Conservation (phyloP, 1,140 invertebrate species). For the Platyura marginata region DNA sequence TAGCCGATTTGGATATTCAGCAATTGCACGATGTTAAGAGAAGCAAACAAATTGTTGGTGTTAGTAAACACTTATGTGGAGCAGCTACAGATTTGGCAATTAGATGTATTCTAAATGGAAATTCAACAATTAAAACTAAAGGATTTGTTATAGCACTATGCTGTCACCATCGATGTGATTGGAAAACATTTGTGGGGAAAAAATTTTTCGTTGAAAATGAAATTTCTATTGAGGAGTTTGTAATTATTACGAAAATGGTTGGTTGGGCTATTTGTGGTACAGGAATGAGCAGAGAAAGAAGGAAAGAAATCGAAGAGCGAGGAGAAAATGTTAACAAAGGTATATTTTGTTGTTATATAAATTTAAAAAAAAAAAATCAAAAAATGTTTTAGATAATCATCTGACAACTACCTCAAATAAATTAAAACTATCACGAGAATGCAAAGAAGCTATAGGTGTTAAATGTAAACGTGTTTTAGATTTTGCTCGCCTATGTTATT, state of each 20-base stretch:
- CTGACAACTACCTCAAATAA: too few species aligned
- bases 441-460: slow-evolving; percentile 43
- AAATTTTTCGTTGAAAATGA: slow-evolving; percentile 31
- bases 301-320: slow-evolving; percentile 15
- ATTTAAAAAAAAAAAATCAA: too few species aligned
- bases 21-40: slow-evolving; percentile 30
- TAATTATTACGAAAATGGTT: slow-evolving; percentile 54
- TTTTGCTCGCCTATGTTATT: slow-evolving; percentile 45
- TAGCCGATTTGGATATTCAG: slow-evolving; percentile 48
- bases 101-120: slow-evolving; percentile 36
- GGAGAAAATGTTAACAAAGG: slow-evolving; percentile 14
- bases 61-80: slow-evolving; percentile 78
- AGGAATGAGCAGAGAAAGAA: slow-evolving; percentile 28
- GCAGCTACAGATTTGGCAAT: slow-evolving; percentile 59
- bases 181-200: slow-evolving; percentile 47
- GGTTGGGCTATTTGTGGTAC: slow-evolving; percentile 71
- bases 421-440: slow-evolving; percentile 15
- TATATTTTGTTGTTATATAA: slow-evolving; percentile 9
- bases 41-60: slow-evolving; percentile 35
- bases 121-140: slow-evolving; percentile 19
- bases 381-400: too few species aligned
- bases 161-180: slow-evolving; percentile 71
- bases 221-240: slow-evolving; percentile 45
- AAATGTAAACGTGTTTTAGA: slow-evolving; percentile 59
- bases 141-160: slow-evolving; percentile 65